Percentiles rank a stretch among this genome's conserved stretches.
Conservation (phyloP, 1,140 invertebrate species). For the Euglossa dilemma region DNA sequence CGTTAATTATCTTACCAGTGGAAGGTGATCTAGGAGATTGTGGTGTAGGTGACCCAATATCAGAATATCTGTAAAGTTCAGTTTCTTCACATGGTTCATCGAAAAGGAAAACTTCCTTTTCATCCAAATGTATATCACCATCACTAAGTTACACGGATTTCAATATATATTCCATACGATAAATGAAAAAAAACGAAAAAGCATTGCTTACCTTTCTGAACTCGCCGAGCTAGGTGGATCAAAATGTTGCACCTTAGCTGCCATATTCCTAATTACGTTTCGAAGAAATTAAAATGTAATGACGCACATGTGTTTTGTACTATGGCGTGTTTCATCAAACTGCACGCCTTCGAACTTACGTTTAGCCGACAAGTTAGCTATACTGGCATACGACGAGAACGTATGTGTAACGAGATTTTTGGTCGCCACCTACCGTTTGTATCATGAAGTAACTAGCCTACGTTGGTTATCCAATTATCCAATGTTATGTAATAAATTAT, state of each 20-base stretch:
- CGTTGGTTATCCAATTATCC: background rate
- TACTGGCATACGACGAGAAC: background rate
- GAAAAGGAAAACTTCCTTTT: slow-evolving; percentile 84
- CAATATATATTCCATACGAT: background rate
- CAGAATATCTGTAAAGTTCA: slow-evolving; percentile 75
- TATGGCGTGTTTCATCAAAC: background rate
- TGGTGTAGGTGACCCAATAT: slow-evolving; percentile 84
- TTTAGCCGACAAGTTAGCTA: background rate
- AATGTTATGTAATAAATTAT: too few species aligned
- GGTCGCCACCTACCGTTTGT: background rate
- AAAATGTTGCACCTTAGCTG: slow-evolving; percentile 86
- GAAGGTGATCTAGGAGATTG: slow-evolving; percentile 87
- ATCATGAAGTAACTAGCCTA: background rate
- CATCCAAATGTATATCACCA: slow-evolving; percentile 83
- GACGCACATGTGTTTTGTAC: background rate
- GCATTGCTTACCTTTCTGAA: slow-evolving; percentile 87
- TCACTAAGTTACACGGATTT: slow-evolving; percentile 65
- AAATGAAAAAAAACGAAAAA: background rate
- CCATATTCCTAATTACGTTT: slow-evolving; percentile 80
- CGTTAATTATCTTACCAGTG: slow-evolving; percentile 82
- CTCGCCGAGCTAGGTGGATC: slow-evolving; percentile 92
- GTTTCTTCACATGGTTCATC: slow-evolving; percentile 85
- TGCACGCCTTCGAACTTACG: too few species aligned
- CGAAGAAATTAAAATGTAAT: background rate
- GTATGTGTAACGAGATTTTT: background rate